Conservation (phyloP, 2,113 vertebrate genomes). For the Crotalus viridis region DNA sequence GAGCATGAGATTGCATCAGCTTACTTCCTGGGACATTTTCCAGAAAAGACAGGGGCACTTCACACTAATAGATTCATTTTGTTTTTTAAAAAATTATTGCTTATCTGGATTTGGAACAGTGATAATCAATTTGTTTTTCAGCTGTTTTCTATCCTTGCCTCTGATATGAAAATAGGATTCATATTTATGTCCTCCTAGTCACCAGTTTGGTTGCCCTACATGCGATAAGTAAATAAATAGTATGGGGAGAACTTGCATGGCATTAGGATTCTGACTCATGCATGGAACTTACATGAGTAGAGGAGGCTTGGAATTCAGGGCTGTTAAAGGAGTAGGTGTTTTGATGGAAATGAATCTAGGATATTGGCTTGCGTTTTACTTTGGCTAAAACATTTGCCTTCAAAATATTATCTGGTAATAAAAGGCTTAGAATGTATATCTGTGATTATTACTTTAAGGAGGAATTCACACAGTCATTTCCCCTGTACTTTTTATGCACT, state of each 20-base stretch:
- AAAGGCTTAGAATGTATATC: not conserved
- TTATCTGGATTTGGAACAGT: not conserved
- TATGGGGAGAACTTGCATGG: not conserved
- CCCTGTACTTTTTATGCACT: not conserved
- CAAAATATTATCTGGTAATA: not conserved
- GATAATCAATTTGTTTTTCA: not conserved
- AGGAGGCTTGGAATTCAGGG: not conserved
- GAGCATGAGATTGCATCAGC: not conserved
- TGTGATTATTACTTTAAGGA: not conserved
- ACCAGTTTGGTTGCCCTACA: not conserved
- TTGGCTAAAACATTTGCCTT: not conserved
- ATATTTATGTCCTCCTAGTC: not conserved
- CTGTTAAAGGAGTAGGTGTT: not conserved
- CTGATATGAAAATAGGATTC: not conserved
- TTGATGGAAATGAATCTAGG: not conserved
- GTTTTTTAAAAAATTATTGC: not conserved
- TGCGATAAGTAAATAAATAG: not conserved
- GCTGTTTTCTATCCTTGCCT: not conserved
- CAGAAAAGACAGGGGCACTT: no score
- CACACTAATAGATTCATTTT: not conserved
- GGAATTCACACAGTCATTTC: not conserved
- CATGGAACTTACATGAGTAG: not conserved
- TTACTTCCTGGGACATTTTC: not conserved
- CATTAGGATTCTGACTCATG: not conserved
- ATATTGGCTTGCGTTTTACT: not conserved